These are phyloP conservation scores for Macrostomum cliftonense DNA, from an alignment of 2,888 invertebrate species.

Conservation along the genomic window DNA sequence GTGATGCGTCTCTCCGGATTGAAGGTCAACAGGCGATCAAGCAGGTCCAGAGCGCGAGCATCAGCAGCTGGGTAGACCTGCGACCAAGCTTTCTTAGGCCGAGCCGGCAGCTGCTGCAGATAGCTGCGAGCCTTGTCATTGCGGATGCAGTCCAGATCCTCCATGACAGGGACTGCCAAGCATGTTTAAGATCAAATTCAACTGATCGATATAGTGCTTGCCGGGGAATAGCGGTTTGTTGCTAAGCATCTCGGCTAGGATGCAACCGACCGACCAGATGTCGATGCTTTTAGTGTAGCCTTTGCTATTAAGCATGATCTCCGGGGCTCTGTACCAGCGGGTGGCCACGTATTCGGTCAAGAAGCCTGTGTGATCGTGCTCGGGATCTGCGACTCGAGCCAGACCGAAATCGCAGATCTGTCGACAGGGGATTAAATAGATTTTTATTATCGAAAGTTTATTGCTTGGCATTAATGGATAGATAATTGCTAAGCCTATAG, in stretches of 20 bases:
- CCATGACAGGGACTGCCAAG: conserved; percentile 86
- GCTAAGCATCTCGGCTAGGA: conserved; percentile 93
- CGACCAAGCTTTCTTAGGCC: conserved; percentile 86
- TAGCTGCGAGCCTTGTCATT: conserved; percentile 98
- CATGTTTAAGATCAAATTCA: conserved; percentile 91
- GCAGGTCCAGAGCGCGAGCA: conserved; percentile 60
- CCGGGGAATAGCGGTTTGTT: conserved; percentile 96
- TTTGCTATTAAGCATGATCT: conserved; percentile 99
- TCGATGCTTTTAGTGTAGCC: conserved; percentile 89
- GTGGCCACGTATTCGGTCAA: conserved; percentile 98
- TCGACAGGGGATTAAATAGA: too few relatives aligned
- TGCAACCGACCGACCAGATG: conserved; percentile 99
- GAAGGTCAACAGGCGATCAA: conserved; percentile 96
- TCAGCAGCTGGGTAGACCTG: conserved; percentile 82
- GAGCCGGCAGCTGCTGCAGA: conserved; percentile 82
- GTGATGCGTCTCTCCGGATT: conserved; percentile 87
- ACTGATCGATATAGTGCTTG: conserved; percentile 93
- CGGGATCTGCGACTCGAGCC: conserved; percentile 93
- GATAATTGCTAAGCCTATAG: too few relatives aligned
- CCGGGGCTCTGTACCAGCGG: conserved; percentile 96
- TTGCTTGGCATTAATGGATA: too few relatives aligned
- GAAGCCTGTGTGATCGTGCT: conserved; percentile 97
- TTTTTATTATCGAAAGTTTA: too few relatives aligned
- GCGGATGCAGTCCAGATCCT: conserved; percentile 92
- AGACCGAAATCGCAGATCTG: conserved; percentile 93